phyloP scores from a whole-genome alignment of 2,113 vertebrate genomes.

The Dipodomys stephensi region DNA sequence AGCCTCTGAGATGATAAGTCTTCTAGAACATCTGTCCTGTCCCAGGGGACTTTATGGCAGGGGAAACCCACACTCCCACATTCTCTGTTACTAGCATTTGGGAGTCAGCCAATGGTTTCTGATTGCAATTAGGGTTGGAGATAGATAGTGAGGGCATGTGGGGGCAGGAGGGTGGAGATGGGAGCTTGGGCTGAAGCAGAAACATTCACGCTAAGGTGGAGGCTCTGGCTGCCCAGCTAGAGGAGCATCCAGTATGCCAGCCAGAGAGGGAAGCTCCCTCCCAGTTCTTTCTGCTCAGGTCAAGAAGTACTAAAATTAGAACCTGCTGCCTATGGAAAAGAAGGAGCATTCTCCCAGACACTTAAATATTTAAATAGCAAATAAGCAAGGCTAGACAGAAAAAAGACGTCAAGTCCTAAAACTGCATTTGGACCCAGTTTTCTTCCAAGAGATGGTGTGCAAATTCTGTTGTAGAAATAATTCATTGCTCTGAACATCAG shows the following conservation, averaged over 20 bases:
- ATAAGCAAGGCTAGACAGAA: neutral
- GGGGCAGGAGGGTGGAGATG: neutral
- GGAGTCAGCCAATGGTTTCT: neutral
- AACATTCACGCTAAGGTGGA: rapidly evolving
- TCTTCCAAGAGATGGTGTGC: neutral
- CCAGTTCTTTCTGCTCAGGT: rapidly evolving
- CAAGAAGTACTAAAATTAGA: neutral
- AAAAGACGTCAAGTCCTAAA: neutral
- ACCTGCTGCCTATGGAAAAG: neutral
- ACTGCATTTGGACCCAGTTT: neutral
- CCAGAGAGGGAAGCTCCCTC: neutral
- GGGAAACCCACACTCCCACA: neutral
- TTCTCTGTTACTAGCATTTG: neutral
- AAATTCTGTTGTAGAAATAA: neutral
- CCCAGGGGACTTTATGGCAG: neutral
- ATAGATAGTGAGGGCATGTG: rapidly evolving
- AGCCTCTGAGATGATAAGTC: neutral
- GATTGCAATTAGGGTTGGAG: neutral
- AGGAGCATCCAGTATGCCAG: rapidly evolving
- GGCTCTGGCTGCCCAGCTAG: neutral
- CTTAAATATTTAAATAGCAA: neutral
- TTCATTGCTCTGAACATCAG: neutral
- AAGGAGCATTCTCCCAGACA: neutral
- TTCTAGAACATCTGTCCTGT: neutral
- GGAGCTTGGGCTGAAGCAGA: rapidly evolving